Base-by-base conservation (phyloP, 2,888 invertebrate species). In the Anoplius nigerrimus region DNA sequence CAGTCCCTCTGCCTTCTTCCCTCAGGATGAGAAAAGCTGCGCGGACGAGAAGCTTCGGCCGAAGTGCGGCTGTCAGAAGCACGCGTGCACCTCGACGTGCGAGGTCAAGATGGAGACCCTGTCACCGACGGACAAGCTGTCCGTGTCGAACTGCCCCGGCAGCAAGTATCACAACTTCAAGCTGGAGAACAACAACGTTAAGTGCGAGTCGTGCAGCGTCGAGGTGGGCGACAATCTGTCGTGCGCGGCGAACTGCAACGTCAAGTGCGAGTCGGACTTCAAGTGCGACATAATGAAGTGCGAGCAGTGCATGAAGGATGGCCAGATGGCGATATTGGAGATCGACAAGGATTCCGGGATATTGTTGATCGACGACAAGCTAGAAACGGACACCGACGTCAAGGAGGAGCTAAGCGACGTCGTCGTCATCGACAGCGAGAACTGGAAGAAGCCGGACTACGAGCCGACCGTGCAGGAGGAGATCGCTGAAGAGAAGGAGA, bases 401-500 rank as follows among this genome's bases (percentile, higher is more conserved):
- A 87, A 88, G 63, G 90, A 90, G 68, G 91, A 92, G 53, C 88
- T 89, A 2, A 91, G 90, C 71, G 91, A 91, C 71, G 91, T 91
- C 62, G 90, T 90, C 63, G 90, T 91, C 24, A 90, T 91, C 54
- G 90, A 91, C 71, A 90, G 89, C 27, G 91, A 84, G 22, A 81
- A 71, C 60, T 88, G 88, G 88, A 87, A 86, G 57, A 89, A 89
- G 60, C 87, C 88, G 3, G 87, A 88, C 76, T 89, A 89, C 62
- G 88, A 88, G 64, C 76, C 87, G 27, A 86, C 87, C 20, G 88
- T 86, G 2, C n/a, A 16, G 5, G 77, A 82, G 58, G 89, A 88
- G 66, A 80, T 81, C 6, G 80, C 78, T 2, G 83, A 86, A 11
- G 82, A 84, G 2, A 71, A 72, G 69, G 73, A 54, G 59, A 43